phyloP scores from a whole-genome alignment of 1,140 invertebrate species.

The Uloborus diversus region DNA sequence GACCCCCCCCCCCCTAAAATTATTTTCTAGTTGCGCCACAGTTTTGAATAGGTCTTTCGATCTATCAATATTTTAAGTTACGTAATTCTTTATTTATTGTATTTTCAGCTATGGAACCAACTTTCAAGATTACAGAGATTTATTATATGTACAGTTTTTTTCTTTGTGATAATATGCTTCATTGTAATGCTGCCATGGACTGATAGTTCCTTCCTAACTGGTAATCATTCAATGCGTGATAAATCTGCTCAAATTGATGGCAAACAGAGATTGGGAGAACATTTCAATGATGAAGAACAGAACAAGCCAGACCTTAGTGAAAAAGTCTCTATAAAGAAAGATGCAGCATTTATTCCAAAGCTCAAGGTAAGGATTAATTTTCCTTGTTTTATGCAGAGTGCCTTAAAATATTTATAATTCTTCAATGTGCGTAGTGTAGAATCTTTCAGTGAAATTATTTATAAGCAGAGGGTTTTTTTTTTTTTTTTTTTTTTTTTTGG shows the following conservation, averaged over 20 bases:
- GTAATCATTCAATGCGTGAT: neutral
- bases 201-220: constrained; percentile 28
- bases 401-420: too few relatives aligned
- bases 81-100: too few relatives aligned
- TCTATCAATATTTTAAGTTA: too few relatives aligned
- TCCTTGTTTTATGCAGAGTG: too few relatives aligned
- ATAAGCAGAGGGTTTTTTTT: too few relatives aligned
- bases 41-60: too few relatives aligned
- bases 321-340: neutral
- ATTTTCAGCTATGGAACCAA: constrained; percentile 83
- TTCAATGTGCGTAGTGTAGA: too few relatives aligned
- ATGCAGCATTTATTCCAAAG: constrained; percentile 6
- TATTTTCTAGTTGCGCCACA: too few relatives aligned
- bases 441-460: too few relatives aligned
- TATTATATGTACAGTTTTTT: constrained; percentile 72
- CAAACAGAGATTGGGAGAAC: neutral
- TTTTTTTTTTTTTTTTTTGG: too few relatives aligned
- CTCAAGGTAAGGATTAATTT: constrained; percentile 27
- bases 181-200: constrained; percentile 48
- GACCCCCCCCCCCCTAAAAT: too few relatives aligned
- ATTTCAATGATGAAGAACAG: neutral
- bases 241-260: constrained; percentile 16
- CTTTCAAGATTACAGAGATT: constrained; percentile 83
- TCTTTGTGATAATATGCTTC: constrained; percentile 64
- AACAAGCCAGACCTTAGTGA: neutral